Conservation (phyloP, 2,888 invertebrate species). For the Agrochola lota region DNA sequence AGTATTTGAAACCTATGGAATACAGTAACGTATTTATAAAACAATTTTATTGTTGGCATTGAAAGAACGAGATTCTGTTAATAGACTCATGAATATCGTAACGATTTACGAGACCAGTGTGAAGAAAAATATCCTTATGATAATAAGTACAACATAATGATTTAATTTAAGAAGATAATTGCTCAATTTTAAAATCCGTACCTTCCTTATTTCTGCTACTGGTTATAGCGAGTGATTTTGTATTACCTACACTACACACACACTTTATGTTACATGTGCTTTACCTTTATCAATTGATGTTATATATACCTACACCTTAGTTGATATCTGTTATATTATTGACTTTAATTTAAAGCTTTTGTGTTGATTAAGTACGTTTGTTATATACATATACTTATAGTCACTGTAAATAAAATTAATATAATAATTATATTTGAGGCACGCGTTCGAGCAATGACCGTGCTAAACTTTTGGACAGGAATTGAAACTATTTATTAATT, state of each 20-base stretch:
- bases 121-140: conserved; percentile 81
- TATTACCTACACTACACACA: conserved; percentile 9
- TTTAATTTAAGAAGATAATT: conserved; percentile 86
- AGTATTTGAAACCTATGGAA: conserved; percentile 70
- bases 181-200: conserved; percentile 85
- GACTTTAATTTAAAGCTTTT: conserved; percentile 27
- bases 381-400: conserved; percentile 34
- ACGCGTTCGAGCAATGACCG: conserved; percentile 67
- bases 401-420: conserved; percentile 64
- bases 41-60: conserved; percentile 67
- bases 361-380: conserved; percentile 36
- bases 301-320: conserved; percentile 10
- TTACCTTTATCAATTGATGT: conserved; percentile 31
- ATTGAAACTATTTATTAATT: conserved; percentile 78
- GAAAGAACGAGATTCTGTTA: conserved; percentile 62
- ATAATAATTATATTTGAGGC: conserved; percentile 65
- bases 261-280: conserved; percentile 36
- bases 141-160: conserved; percentile 85
- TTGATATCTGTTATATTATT: conserved; percentile 28
- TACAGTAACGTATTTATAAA: conserved; percentile 70
- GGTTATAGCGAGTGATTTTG: conserved; percentile 31
- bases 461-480: conserved; percentile 80
- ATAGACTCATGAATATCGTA: conserved; percentile 60
- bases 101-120: conserved; percentile 68
- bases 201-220: conserved; percentile 57